Percentiles rank a stretch among this genome's conserved stretches.
Evolutionary conservation across 2,797 vertebrate genomes (phyloP).

Genomic region (Sitta carolinensis): DNA sequence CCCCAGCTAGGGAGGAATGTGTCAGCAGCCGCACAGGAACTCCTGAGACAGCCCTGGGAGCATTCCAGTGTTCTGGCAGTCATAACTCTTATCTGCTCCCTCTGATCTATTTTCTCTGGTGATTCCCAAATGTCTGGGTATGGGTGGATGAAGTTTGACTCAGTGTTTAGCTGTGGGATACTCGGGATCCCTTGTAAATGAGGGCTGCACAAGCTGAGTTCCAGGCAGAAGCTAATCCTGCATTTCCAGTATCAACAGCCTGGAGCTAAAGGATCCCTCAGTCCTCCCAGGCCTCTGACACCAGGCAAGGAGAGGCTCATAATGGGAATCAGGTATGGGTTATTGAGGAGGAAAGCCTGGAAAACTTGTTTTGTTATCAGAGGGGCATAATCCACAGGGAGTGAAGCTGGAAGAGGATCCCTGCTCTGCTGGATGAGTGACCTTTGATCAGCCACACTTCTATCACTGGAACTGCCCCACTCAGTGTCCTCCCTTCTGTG

Average conservation of each 20-base stretch:
- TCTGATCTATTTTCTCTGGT: neutral
- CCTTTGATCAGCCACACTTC: neutral
- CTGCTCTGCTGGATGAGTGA: neutral
- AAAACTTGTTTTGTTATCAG: neutral
- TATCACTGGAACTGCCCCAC: neutral
- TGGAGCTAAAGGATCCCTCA: neutral
- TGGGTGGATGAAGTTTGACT: neutral
- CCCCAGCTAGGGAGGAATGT: fast-evolving
- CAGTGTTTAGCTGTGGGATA: neutral
- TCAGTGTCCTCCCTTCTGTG: neutral
- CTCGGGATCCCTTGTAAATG: neutral
- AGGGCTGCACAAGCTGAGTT: neutral
- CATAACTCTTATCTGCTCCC: neutral
- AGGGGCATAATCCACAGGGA: neutral
- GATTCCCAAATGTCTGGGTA: neutral
- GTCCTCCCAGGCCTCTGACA: neutral
- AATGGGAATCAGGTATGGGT: neutral
- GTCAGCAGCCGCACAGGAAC: neutral
- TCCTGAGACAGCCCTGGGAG: neutral
- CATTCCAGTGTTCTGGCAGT: neutral
- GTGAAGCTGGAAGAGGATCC: neutral
- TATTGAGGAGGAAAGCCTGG: neutral
- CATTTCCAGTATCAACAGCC: neutral
- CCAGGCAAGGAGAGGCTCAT: neutral
- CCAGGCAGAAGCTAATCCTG: neutral